Conservation (phyloP, 2,888 invertebrate species). For the Polyommatus iphigenia region DNA sequence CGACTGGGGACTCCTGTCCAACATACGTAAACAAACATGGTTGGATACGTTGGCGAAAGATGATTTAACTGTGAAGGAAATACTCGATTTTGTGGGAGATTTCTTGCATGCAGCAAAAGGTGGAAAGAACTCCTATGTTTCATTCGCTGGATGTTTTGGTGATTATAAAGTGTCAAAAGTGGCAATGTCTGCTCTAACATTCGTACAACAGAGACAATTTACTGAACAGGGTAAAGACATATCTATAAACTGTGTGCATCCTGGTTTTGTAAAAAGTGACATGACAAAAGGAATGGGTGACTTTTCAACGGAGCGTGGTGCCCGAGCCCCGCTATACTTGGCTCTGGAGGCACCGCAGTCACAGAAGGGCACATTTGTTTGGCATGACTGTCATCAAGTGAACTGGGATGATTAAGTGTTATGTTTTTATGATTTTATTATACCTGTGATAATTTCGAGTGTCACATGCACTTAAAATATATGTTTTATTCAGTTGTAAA, state of each 20-base stretch:
- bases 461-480: constrained; percentile 75
- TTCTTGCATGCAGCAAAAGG: constrained; percentile 79
- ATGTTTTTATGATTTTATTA: constrained; percentile 60
- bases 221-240: constrained; percentile 73
- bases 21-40: constrained; percentile 71
- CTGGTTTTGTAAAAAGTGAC: constrained; percentile 75
- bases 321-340: constrained; percentile 66
- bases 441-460: constrained; percentile 69
- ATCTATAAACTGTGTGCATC: constrained; percentile 74
- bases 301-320: constrained; percentile 70
- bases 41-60: constrained; percentile 67
- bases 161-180: constrained; percentile 78
- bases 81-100: constrained; percentile 77
- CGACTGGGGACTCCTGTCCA: constrained; percentile 76
- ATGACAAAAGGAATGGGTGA: constrained; percentile 77
- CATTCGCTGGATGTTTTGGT: constrained; percentile 72
- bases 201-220: constrained; percentile 72
- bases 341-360: constrained; percentile 71
- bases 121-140: constrained; percentile 63
- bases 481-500: constrained; percentile 53
- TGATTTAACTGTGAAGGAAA: constrained; percentile 73
- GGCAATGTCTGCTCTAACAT: constrained; percentile 71
- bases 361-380: constrained; percentile 71
- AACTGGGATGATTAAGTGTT: constrained; percentile 74
- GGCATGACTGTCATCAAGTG: constrained; percentile 75